Conservation (phyloP, 2,888 invertebrate species). For the Junonia oenone region DNA sequence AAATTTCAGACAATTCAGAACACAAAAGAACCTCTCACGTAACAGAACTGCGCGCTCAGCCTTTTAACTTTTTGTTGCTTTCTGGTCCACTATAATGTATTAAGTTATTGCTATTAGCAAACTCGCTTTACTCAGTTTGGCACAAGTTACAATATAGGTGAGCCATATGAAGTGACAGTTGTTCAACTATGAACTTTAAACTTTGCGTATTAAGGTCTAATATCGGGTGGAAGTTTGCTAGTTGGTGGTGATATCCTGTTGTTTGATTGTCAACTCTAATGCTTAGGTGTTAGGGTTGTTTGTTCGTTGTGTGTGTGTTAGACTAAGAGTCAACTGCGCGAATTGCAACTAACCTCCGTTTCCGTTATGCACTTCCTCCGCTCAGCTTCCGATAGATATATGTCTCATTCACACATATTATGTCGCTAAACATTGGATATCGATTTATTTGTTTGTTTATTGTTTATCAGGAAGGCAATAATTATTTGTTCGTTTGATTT, state of each 20-base stretch:
- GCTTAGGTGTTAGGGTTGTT: slow-evolving; percentile 16
- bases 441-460: slow-evolving; percentile 10
- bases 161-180: slow-evolving; percentile 11
- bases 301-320: slow-evolving; percentile 18
- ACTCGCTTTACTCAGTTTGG: slow-evolving; percentile 30
- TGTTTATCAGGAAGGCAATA: background rate
- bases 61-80: slow-evolving; percentile 30
- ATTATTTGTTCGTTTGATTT: background rate
- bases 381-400: slow-evolving; percentile 30
- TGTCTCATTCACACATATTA: slow-evolving; percentile 25
- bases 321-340: slow-evolving; percentile 30
- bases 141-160: slow-evolving; percentile 28
- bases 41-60: slow-evolving; percentile 26
- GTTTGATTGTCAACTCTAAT: slow-evolving; percentile 23
- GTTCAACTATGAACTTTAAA: slow-evolving; percentile 21
- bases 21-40: slow-evolving; percentile 20
- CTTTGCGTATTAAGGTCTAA: slow-evolving; percentile 9
- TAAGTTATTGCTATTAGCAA: slow-evolving; percentile 33
- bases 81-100: slow-evolving; percentile 31
- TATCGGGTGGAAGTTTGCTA: slow-evolving; percentile 2
- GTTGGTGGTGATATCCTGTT: slow-evolving; percentile 3
- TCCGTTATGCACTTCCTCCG: slow-evolving; percentile 34
- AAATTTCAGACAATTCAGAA: slow-evolving; percentile 20
- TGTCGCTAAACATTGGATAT: slow-evolving; percentile 12
- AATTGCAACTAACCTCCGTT: slow-evolving; percentile 34